Base-by-base conservation (phyloP, 1,140 invertebrate species). In the Geopemphigus sp. region DNA sequence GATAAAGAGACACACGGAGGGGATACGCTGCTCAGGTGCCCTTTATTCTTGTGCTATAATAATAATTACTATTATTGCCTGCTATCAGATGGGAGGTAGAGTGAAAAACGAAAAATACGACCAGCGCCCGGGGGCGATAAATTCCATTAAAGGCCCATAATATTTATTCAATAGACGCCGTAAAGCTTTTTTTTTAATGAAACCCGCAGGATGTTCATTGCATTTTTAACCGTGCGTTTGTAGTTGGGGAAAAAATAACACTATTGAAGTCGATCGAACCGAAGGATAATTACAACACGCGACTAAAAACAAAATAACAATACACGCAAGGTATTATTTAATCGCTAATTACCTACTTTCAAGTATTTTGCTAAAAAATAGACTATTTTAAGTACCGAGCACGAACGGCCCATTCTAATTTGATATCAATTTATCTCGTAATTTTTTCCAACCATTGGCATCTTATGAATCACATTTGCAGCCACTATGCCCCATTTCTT, bases 31-130 rank as follows among this genome's bases (percentile, higher is more conserved):
- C 57, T 78, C 74, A 78, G 74, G 74, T 78, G 74, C 24, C 57
- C 50, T 78, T 78, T 78, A 78, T 78, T 78, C 57, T 78, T 78
- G 74, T 24, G 57, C 74, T 19, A 61, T 78, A 63, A 78, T 63
- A 78, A 78, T 78, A 78, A 78, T 78, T 56, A 78, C 22, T 63
- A 78, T 63, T 50, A 50, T 50, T 50, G 8, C 39, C 32, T 24
- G 22, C 22, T 8, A 63, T 63, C 17, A 39, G 61, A 57, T 22
- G 74, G 24, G 19, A 32, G 22, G 17, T 14, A 15, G 39, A 47
- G 74, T n/a, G n/a, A n/a, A 50, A 63, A 29, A 63, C 22, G 5
- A 76, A 78, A 74, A 78, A 78, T 78, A 78, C 15, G 57, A 61
- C 57, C 39, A 61, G 39, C 45, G 15, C 45, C 17, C 39, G 39